Percentiles rank a stretch among this genome's conserved stretches.
These are phyloP conservation scores for Argyra leucocephala DNA, from an alignment of 2,888 invertebrate genomes.

Conservation along the genomic window DNA sequence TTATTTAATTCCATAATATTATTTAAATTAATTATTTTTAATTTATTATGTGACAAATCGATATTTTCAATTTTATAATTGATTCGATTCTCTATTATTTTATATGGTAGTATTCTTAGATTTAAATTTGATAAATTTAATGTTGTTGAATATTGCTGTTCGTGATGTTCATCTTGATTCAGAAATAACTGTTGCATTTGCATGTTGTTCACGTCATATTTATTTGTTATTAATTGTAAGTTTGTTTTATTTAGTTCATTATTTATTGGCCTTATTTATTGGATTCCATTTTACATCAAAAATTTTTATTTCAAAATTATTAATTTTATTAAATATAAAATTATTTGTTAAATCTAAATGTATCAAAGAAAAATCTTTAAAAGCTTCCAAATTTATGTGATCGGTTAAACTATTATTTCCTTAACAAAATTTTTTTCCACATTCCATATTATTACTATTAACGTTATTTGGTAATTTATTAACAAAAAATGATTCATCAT, in stretches of 20 bases:
- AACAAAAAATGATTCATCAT: neutral
- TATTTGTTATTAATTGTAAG: too few relatives aligned
- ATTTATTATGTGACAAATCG: neutral
- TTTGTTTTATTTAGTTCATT: too few relatives aligned
- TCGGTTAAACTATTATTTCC: neutral
- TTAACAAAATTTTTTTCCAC: neutral
- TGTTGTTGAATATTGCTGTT: neutral
- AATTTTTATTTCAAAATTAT: neutral
- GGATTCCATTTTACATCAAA: neutral
- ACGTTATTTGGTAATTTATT: neutral
- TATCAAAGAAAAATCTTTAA: neutral
- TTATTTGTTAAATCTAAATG: constrained; percentile 4
- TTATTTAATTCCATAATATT: neutral
- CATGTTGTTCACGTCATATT: too few relatives aligned
- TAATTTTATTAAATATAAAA: neutral
- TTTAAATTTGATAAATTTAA: neutral
- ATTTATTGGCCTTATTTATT: too few relatives aligned
- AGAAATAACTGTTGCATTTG: too few relatives aligned
- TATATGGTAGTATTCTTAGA: neutral
- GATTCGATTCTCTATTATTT: neutral
- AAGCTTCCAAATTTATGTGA: neutral
- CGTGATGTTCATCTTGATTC: too few relatives aligned
- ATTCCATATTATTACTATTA: neutral
- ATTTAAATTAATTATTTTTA: neutral
- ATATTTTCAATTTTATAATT: neutral